Evolutionary conservation across 2,888 invertebrate genomes (phyloP), one percentile per base, ranked within the genome.

Genomic region (Exocentrus adspersus): DNA sequence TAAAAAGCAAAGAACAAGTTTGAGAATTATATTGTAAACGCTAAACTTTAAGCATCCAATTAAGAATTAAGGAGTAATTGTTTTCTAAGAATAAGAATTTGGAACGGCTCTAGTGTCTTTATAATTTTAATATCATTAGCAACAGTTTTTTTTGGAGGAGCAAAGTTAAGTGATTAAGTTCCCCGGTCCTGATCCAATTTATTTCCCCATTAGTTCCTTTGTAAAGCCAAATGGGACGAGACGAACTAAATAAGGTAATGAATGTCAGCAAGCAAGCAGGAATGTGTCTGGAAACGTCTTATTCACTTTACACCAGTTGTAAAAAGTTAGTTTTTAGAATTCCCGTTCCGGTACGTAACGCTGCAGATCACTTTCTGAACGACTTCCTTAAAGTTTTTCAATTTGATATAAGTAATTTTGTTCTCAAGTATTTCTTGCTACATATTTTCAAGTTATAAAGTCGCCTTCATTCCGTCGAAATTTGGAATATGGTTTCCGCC

Each of bases 241-340:
- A 43, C 43, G 16, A 20, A 43, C 43, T 43, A 43, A 43, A 43
- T 43, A 43, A 43, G 20, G 43, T 20, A 43, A 43, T 43, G 20
- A 43, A 43, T 43, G 43, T 43, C 43, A 16, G 17, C 12, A 12
- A n/a, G 43, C 43, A 19, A n/a, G 20, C 12, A 37, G 24, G 24
- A 24, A 24, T 37, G 12, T 37, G 12, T 37, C n/a, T 12, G 37
- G 14, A 37, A 37, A n/a, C 14, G n/a, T 37, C 37, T 37, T 37
- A 37, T 12, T 37, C 37, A 37, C 14, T 43, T 43, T 43, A 17
- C 17, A 16, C 43, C 20, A 17, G 17, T 20, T 43, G 43, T 43
- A 19, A 43, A 19, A 43, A 6, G 17, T 20, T 43, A 6, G 10
- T 43, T 43, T 43, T 43, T 43, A 43, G 43, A 20, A 43, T 19